Percentiles rank a stretch among this genome's conserved stretches.
These are phyloP conservation scores for Platalea minor DNA, from an alignment of 2,797 vertebrate species.

Conservation along the genomic window DNA sequence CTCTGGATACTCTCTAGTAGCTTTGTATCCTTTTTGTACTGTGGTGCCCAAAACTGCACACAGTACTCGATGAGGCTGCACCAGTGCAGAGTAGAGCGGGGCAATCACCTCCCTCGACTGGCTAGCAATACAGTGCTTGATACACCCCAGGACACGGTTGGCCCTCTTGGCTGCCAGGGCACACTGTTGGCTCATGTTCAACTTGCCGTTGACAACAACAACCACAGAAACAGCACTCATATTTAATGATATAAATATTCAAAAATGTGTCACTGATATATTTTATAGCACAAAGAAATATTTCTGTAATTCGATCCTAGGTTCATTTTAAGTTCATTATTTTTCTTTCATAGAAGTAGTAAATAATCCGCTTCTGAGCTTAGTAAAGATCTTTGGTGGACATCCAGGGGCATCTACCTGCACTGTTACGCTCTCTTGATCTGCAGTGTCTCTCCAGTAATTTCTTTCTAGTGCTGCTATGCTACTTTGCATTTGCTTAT, in stretches of 20 bases:
- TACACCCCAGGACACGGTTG: no score
- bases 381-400: not conserved
- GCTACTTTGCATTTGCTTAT: not conserved
- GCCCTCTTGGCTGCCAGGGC: no score
- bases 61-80: no score
- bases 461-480: constrained; percentile 1
- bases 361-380: constrained; percentile 40
- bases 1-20: no score
- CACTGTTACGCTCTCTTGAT: not conserved
- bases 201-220: not conserved
- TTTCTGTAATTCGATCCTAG: not conserved
- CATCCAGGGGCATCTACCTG: not conserved
- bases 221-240: not conserved
- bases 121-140: no score
- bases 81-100: no score
- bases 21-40: no score
- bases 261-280: not conserved
- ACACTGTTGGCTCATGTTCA: no score
- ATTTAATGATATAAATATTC: not conserved
- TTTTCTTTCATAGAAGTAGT: constrained; percentile 30
- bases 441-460: not conserved
- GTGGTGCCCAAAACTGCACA: no score
- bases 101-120: no score
- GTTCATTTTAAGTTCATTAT: not conserved
- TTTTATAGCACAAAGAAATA: not conserved